Evolutionary conservation across 2,113 vertebrate species (phyloP).

Genomic region (Laterallus jamaicensis): DNA sequence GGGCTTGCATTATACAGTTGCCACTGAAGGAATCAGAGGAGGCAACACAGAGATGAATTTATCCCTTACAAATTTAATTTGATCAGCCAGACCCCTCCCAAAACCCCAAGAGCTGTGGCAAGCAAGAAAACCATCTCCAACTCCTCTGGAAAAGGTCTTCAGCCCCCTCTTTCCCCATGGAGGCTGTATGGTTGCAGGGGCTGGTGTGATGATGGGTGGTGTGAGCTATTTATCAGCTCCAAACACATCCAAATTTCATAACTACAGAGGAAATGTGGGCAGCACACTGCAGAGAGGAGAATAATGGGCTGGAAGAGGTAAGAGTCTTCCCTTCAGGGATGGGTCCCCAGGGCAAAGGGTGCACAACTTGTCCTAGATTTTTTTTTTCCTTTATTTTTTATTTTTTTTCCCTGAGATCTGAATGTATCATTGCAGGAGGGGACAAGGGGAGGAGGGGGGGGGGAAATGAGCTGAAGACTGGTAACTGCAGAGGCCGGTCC

Average conservation of each 20-base stretch:
- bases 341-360: conserved; percentile 19
- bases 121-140: not conserved
- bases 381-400: not conserved
- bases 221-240: not conserved
- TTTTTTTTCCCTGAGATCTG: not conserved
- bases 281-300: accelerated
- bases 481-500: conserved; percentile 78
- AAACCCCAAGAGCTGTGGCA: not conserved
- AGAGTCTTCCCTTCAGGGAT: not conserved
- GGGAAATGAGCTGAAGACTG: conserved; percentile 57
- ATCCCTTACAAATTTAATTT: not conserved
- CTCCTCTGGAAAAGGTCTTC: not conserved
- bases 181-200: not conserved
- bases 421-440: conserved; percentile 29
- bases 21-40: not conserved
- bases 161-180: not conserved
- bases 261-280: not conserved
- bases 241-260: not conserved
- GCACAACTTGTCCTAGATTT: conserved; percentile 39
- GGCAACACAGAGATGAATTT: not conserved
- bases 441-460: conserved; percentile 24
- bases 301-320: conserved; percentile 37
- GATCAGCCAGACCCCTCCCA: not conserved
- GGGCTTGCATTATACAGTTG: not conserved
- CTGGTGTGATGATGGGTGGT: not conserved